A percentile compares a stretch with the other conserved stretches of the same genome.
phyloP scores from a whole-genome alignment of 2,797 vertebrate species.

The Sternotherus odoratus region DNA sequence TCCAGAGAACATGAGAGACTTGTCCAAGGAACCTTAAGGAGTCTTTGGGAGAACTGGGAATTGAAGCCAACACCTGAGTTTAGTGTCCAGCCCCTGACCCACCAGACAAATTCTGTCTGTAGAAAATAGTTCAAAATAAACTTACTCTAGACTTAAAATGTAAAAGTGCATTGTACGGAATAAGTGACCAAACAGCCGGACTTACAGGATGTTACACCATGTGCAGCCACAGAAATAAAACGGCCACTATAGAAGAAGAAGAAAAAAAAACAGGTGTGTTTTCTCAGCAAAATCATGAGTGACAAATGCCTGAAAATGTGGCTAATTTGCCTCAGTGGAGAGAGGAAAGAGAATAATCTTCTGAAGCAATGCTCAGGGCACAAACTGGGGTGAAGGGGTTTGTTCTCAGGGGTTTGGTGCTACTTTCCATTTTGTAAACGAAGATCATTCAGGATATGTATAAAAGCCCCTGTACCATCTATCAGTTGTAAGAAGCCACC shows the following conservation, averaged over 20 bases:
- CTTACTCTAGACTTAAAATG: background rate
- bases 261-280: rapidly evolving
- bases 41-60: background rate
- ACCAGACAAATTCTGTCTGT: rapidly evolving
- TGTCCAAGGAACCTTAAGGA: background rate
- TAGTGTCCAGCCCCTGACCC: background rate
- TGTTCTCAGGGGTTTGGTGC: background rate
- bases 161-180: rapidly evolving
- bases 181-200: background rate
- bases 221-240: background rate
- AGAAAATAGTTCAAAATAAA: rapidly evolving
- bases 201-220: rapidly evolving
- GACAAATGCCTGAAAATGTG: rapidly evolving
- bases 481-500: background rate
- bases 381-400: rapidly evolving
- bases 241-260: background rate
- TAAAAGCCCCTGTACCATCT: background rate
- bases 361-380: rapidly evolving
- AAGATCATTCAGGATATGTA: background rate
- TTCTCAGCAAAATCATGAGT: rapidly evolving
- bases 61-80: background rate
- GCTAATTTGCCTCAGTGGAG: background rate
- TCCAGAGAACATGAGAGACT: background rate
- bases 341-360: too few species aligned
- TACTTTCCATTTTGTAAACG: rapidly evolving